Percentiles rank a stretch among this genome's conserved stretches.
Conservation (phyloP, 2,797 vertebrate genomes). For the Morelia viridis region DNA sequence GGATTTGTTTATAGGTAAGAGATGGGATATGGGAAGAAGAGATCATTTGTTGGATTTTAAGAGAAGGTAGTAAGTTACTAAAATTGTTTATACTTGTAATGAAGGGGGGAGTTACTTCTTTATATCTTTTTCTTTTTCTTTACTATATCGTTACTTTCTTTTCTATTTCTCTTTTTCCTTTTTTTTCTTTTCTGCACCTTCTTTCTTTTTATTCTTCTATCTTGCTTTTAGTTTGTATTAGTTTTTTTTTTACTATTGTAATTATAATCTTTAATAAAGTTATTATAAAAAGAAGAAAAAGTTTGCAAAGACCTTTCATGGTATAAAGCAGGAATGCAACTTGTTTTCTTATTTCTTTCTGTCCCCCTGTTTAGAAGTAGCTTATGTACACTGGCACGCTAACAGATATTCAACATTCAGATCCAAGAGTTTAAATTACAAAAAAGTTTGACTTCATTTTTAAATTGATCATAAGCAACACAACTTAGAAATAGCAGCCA, state of each 20-base stretch:
- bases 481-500: not conserved
- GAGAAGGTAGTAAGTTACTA: no score
- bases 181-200: no score
- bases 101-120: no score
- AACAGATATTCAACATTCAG: not conserved
- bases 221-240: not conserved
- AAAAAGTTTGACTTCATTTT: not conserved
- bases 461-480: not conserved
- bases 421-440: not conserved
- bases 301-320: not conserved
- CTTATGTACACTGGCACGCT: not conserved
- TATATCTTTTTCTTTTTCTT: no score
- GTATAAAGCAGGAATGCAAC: not conserved
- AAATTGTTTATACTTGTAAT: no score
- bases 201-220: not conserved
- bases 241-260: not conserved
- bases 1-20: no score
- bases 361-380: not conserved
- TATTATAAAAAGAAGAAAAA: not conserved
- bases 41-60: no score
- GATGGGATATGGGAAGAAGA: no score
- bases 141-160: no score
- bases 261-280: not conserved
- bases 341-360: not conserved
- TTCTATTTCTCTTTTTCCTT: no score